Percentiles rank a stretch among this genome's conserved stretches.
phyloP scores from a whole-genome alignment of 2,797 vertebrate species.

The Florisuga fusca region DNA sequence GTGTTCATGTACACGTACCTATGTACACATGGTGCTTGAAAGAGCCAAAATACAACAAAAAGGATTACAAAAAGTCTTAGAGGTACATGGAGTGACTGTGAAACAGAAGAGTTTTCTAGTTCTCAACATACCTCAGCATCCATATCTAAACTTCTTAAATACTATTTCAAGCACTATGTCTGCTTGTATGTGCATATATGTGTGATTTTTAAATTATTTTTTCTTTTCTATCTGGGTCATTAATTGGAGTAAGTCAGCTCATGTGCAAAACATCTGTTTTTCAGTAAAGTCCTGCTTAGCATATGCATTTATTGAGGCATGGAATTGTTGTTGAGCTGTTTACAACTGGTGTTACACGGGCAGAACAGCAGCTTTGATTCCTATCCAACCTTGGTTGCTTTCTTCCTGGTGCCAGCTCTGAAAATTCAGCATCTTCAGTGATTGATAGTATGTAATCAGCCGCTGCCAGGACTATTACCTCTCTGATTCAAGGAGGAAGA shows the following conservation, averaged over 20 bases:
- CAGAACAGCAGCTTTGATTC: background rate
- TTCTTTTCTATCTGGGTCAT: constrained; percentile 40
- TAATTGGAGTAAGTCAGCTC: constrained; percentile 35
- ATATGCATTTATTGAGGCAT: constrained; percentile 38
- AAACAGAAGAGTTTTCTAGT: background rate
- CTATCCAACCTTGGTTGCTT: background rate
- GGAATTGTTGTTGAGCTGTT: constrained; percentile 14
- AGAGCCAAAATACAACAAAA: background rate
- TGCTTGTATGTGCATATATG: background rate
- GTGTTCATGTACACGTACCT: background rate
- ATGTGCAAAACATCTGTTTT: constrained; percentile 66
- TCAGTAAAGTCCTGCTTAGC: constrained; percentile 51
- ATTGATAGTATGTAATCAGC: constrained; percentile 51
- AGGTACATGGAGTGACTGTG: background rate
- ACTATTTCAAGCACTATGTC: background rate
- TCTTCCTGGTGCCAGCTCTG: background rate
- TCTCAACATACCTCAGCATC: background rate
- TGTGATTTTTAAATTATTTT: background rate
- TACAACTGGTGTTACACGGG: background rate
- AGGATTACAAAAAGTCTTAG: background rate
- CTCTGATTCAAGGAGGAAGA: background rate
- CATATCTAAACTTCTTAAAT: background rate
- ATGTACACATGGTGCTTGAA: background rate
- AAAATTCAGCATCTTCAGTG: constrained; percentile 34
- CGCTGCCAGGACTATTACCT: constrained; percentile 18